Conservation (phyloP, 1,140 invertebrate species). For the Meloidogyne chitwoodi region DNA sequence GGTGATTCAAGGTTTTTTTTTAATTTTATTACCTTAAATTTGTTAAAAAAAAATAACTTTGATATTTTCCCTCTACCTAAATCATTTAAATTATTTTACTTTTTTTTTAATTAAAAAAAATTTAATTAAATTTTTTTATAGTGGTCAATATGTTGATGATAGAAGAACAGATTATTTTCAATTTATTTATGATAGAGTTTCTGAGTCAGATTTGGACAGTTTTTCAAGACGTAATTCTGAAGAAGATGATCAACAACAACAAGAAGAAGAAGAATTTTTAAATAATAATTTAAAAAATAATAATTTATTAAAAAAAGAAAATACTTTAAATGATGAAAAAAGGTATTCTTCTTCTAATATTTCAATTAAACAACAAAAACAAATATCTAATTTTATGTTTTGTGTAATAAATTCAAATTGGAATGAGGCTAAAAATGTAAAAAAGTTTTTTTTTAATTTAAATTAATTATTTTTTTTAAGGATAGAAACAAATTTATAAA, state of each 20-base stretch:
- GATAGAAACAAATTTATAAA: background rate
- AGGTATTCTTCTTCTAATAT: background rate
- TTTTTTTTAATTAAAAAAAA: background rate
- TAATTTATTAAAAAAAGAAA: background rate
- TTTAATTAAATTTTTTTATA: slow-evolving; percentile 24
- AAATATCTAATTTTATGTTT: background rate
- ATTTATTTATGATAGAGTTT: slow-evolving; percentile 39
- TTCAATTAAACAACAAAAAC: background rate
- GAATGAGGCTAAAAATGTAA: background rate
- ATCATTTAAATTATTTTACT: no score
- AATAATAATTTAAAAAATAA: background rate
- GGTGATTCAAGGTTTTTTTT: background rate
- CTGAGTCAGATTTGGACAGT: slow-evolving; percentile 37
- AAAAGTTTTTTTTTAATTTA: background rate
- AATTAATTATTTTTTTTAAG: background rate
- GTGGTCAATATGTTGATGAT: slow-evolving; percentile 5
- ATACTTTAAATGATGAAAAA: background rate
- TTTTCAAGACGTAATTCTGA: slow-evolving; percentile 34
- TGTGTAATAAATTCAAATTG: background rate
- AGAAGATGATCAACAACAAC: slow-evolving; percentile 28
- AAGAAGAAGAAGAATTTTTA: slow-evolving; percentile 64
- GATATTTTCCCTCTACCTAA: no score
- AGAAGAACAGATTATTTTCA: slow-evolving; percentile 36
- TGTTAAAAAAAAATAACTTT: no score
- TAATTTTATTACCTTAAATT: no score